A percentile compares a stretch with the other conserved stretches of the same genome.
Conservation (phyloP, 1,140 invertebrate species). For the Littorina saxatilis region DNA sequence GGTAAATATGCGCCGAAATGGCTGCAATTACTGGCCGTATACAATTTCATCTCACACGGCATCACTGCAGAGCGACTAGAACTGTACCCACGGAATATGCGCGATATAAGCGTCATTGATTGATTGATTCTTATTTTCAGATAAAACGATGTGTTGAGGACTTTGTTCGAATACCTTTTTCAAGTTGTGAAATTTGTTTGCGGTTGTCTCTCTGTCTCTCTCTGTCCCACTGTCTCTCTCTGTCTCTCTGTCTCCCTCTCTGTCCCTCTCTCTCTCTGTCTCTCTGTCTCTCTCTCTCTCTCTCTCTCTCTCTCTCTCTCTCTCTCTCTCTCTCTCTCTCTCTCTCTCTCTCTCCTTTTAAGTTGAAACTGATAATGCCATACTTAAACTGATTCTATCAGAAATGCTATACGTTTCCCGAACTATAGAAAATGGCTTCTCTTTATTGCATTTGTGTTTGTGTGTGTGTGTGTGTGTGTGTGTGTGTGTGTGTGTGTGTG, state of each 20-base stretch:
- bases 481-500: background rate
- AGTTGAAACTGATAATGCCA: background rate
- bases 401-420: too few relatives aligned
- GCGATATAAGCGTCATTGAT: too few relatives aligned
- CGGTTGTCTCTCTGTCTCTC: background rate
- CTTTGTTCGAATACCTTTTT: too few relatives aligned
- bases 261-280: slow-evolving; percentile 6
- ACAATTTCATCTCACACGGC: too few relatives aligned
- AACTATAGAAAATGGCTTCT: too few relatives aligned
- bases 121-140: too few relatives aligned
- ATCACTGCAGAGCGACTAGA: too few relatives aligned
- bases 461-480: slow-evolving; percentile 4
- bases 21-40: too few relatives aligned
- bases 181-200: too few relatives aligned
- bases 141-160: too few relatives aligned
- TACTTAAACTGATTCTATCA: background rate
- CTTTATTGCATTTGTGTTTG: background rate
- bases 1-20: too few relatives aligned
- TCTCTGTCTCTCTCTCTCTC: background rate
- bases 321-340: slow-evolving; percentile 5
- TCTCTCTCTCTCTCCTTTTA: background rate
- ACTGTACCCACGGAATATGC: too few relatives aligned
- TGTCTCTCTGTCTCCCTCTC: background rate
- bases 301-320: slow-evolving; percentile 10
- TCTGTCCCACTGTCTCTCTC: background rate